Percentiles rank a stretch among this genome's conserved stretches.
Conservation (phyloP, 1,140 invertebrate genomes). For the Delia radicum region DNA sequence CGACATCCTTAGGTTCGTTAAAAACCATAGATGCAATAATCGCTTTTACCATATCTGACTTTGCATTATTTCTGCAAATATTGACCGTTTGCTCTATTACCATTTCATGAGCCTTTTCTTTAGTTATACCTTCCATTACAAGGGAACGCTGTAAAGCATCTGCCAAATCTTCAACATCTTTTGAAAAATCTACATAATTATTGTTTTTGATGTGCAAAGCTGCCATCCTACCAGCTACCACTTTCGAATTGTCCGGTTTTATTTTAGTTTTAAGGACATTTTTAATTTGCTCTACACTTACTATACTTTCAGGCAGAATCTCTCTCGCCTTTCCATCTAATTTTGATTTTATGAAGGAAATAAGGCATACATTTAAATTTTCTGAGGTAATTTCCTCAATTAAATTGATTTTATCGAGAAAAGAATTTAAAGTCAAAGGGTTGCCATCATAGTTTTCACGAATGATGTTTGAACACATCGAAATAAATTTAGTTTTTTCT, state of each 20-base stretch:
- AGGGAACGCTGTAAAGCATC: constrained; percentile 12
- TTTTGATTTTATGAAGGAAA: background rate
- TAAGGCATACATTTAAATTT: background rate
- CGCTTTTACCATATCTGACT: background rate
- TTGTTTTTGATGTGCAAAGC: background rate
- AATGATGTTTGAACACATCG: too few species aligned
- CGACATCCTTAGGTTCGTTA: constrained; percentile 3
- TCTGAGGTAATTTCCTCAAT: background rate
- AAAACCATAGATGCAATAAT: background rate
- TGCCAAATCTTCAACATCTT: background rate
- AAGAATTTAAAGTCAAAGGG: too few species aligned
- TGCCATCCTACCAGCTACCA: background rate
- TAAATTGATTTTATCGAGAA: too few species aligned
- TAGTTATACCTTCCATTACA: constrained; percentile 6
- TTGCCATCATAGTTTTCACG: too few species aligned
- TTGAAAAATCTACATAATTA: background rate
- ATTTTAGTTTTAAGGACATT: background rate
- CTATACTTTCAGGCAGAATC: background rate
- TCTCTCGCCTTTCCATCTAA: background rate
- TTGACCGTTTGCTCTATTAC: background rate
- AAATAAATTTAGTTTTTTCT: too few species aligned
- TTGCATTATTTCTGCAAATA: background rate
- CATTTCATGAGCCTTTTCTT: constrained; percentile 1
- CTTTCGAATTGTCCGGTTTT: background rate
- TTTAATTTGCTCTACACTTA: background rate